Evolutionary conservation across 1,140 invertebrate species (phyloP).

Genomic region (Drosophila truncata): DNA sequence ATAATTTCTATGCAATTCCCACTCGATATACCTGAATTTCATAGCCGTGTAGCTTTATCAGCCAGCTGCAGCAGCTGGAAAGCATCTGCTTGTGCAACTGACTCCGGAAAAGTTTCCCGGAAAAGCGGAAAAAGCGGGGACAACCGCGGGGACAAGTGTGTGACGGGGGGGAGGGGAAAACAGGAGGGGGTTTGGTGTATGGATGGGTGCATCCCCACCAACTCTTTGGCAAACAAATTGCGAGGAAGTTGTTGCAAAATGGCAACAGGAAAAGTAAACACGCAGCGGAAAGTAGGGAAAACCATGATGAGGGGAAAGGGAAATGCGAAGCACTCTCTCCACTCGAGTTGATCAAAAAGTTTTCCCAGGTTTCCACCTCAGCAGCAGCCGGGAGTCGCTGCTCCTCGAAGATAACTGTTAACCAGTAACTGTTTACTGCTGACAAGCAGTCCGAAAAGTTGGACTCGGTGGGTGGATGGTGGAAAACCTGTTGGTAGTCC

Average conservation of each 20-base stretch:
- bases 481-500: neutral
- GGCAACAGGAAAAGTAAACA: constrained; percentile 75
- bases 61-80: constrained; percentile 29
- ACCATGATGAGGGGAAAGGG: neutral
- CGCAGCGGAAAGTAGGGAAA: constrained; percentile 44
- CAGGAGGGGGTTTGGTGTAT: too few species aligned
- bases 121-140: constrained; percentile 14
- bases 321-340: constrained; percentile 2
- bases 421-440: constrained; percentile 40
- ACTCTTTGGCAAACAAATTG: constrained; percentile 80
- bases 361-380: constrained; percentile 35
- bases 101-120: constrained; percentile 47
- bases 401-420: constrained; percentile 44
- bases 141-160: neutral
- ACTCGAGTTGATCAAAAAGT: constrained; percentile 48
- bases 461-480: neutral
- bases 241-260: constrained; percentile 74
- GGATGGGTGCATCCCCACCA: constrained; percentile 5
- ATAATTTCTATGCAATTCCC: neutral
- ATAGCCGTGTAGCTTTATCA: constrained; percentile 37
- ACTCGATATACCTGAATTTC: neutral
- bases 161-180: neutral
- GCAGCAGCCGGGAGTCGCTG: constrained; percentile 24
- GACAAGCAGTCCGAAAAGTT: constrained; percentile 20
- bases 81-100: constrained; percentile 40